These are phyloP conservation scores for Ailurus styani DNA, from an alignment of 2,113 vertebrate genomes.

Conservation along the genomic window DNA sequence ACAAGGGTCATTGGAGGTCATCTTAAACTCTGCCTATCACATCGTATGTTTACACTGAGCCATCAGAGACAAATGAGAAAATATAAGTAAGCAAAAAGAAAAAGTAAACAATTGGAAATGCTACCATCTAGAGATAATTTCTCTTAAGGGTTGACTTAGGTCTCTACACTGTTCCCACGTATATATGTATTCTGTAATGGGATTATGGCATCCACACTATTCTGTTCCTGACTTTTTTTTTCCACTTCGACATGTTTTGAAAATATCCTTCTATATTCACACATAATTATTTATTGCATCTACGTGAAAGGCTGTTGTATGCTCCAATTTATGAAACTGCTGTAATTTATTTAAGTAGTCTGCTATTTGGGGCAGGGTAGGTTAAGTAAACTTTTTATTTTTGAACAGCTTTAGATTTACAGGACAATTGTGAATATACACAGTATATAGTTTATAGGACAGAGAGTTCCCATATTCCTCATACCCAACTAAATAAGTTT, in stretches of 20 bases:
- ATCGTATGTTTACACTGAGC: background rate
- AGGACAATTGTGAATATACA: background rate
- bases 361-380: background rate
- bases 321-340: background rate
- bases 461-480: background rate
- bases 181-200: background rate
- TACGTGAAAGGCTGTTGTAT: background rate
- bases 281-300: background rate
- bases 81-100: background rate
- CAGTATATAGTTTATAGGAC: background rate
- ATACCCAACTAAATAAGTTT: background rate
- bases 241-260: background rate
- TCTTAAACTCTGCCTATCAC: background rate
- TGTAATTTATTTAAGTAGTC: background rate
- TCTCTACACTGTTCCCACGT: background rate
- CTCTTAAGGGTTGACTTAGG: background rate
- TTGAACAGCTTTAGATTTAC: background rate
- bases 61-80: background rate
- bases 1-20: background rate
- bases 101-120: background rate
- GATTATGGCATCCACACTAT: background rate
- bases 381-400: background rate
- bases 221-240: slow-evolving; percentile 28
- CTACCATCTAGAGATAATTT: background rate
- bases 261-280: background rate